A percentile compares a stretch with the other conserved stretches of the same genome.
Conservation (phyloP, 2,888 invertebrate species). For the Scaptomyza reducta region DNA sequence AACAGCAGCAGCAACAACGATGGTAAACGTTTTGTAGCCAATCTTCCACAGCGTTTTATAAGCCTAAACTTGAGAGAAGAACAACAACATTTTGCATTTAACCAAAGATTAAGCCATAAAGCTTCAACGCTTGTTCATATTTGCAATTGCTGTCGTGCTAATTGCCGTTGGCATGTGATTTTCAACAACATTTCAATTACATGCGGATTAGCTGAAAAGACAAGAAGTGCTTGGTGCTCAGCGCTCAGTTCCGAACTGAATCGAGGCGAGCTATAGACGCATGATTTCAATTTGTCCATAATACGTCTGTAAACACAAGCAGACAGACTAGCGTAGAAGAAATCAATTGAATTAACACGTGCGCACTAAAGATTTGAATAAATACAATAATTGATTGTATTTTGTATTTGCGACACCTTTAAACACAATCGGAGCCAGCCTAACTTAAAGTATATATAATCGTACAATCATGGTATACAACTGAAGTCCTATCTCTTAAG, state of each 20-base stretch:
- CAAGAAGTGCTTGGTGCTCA: constrained; percentile 10
- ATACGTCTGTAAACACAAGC: constrained; percentile 30
- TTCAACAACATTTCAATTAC: constrained; percentile 69
- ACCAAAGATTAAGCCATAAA: constrained; percentile 38
- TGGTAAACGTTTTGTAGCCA: neutral
- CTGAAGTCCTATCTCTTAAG: neutral
- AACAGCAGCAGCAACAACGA: neutral
- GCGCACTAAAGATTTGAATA: constrained; percentile 52
- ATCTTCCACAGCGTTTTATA: constrained; percentile 8
- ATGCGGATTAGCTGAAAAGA: constrained; percentile 26
- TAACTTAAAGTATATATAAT: no score
- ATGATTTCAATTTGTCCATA: constrained; percentile 65
- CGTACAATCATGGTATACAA: neutral
- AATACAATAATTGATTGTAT: constrained; percentile 38
- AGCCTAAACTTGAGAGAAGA: constrained; percentile 24
- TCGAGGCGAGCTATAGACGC: constrained; percentile 26
- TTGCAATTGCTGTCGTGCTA: constrained; percentile 52
- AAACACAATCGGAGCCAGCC: no score
- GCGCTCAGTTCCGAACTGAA: neutral
- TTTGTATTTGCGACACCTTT: constrained; percentile 20
- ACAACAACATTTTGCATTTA: constrained; percentile 18
- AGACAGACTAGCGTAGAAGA: neutral
- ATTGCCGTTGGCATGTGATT: constrained; percentile 71
- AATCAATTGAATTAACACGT: constrained; percentile 61
- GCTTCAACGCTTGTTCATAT: constrained; percentile 23